Evolutionary conservation across 2,888 invertebrate genomes (phyloP).

Genomic region (Fragum fragum): DNA sequence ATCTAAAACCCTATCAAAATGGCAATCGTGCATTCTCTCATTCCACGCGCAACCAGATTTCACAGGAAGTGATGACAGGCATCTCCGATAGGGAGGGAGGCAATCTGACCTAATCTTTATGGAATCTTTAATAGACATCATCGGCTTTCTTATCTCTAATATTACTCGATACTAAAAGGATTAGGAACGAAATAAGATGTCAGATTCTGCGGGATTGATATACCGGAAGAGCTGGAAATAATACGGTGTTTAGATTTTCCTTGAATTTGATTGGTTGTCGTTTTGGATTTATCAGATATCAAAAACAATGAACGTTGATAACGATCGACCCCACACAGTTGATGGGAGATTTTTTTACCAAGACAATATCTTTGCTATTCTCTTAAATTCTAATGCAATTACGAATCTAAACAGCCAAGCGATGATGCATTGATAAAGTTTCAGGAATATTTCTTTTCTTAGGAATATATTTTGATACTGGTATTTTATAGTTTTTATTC

Average conservation of each 20-base stretch:
- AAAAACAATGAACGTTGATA: conserved; percentile 64
- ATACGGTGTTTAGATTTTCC: conserved; percentile 52
- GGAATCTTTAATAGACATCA: conserved; percentile 67
- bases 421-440: conserved; percentile 7
- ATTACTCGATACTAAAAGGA: conserved; percentile 68
- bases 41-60: conserved; percentile 43
- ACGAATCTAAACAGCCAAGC: conserved; percentile 12
- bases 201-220: conserved; percentile 57
- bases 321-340: conserved; percentile 55
- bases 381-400: conserved; percentile 64
- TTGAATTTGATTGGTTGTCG: conserved; percentile 43
- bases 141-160: conserved; percentile 65
- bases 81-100: conserved; percentile 47
- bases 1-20: conserved; percentile 44
- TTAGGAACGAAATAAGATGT: conserved; percentile 64
- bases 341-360: conserved; percentile 33
- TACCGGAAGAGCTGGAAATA: conserved; percentile 44
- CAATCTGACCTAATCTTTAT: conserved; percentile 68
- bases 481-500: neutral
- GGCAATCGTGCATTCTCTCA: conserved; percentile 49
- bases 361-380: conserved; percentile 49
- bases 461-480: neutral
- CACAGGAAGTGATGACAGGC: conserved; percentile 58
- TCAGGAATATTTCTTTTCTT: neutral
- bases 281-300: conserved; percentile 57